Conservation (phyloP, 2,888 invertebrate genomes). For the Eristalis intricaria region DNA sequence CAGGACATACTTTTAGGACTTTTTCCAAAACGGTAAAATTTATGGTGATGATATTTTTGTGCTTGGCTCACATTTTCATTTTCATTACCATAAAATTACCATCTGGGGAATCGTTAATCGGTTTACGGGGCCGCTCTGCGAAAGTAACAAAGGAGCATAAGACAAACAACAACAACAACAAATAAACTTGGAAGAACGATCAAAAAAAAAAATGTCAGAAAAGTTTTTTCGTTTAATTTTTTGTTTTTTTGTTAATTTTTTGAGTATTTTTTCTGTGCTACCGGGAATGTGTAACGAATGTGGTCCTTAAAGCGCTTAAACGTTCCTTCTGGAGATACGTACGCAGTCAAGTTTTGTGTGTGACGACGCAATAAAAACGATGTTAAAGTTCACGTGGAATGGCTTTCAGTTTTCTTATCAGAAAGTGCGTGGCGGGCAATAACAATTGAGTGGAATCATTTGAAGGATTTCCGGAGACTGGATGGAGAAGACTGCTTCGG, state of each 20-base stretch:
- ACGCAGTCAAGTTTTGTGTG: neutral
- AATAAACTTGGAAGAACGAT: neutral
- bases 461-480: neutral
- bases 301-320: neutral
- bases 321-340: neutral
- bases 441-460: neutral
- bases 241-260: neutral
- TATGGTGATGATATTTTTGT: conserved; percentile 70
- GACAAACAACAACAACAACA: neutral
- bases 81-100: conserved; percentile 70
- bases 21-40: conserved; percentile 53
- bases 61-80: conserved; percentile 64
- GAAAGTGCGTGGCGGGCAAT: neutral
- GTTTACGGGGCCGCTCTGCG: conserved; percentile 38
- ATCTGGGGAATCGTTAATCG: conserved; percentile 71
- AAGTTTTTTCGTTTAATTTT: neutral
- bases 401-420: neutral
- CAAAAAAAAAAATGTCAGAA: neutral
- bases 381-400: neutral
- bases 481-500: neutral
- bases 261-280: neutral
- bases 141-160: neutral
- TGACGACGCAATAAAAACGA: neutral
- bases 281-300: neutral
- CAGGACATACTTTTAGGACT: conserved; percentile 46